These are phyloP conservation scores for Eulemur rufifrons DNA, from an alignment of 2,113 vertebrate species.

Conservation along the genomic window DNA sequence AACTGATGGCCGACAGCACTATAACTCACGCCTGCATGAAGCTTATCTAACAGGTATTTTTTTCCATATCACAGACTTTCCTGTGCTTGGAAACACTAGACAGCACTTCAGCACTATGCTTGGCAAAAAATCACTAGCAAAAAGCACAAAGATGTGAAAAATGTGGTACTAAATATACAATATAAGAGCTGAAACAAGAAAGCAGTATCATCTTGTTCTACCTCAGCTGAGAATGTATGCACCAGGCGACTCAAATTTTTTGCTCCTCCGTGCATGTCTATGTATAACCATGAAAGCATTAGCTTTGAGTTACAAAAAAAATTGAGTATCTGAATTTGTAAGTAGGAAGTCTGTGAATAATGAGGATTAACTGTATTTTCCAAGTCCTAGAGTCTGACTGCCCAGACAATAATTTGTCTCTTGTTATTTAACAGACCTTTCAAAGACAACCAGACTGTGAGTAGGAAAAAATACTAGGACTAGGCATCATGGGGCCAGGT, in stretches of 20 bases:
- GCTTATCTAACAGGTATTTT: background rate
- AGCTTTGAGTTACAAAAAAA: background rate
- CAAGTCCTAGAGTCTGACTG: background rate
- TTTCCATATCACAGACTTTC: background rate
- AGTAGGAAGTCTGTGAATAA: background rate
- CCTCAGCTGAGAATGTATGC: background rate
- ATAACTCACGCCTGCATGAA: background rate
- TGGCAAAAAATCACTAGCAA: background rate
- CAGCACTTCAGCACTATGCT: background rate
- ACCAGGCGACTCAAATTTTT: background rate
- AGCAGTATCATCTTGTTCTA: background rate
- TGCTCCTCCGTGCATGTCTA: background rate
- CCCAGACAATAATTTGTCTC: background rate
- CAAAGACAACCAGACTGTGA: background rate
- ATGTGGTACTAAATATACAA: background rate
- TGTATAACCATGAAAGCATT: background rate
- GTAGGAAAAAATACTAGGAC: background rate
- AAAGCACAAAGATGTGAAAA: background rate
- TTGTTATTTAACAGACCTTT: background rate
- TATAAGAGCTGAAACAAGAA: too few species aligned
- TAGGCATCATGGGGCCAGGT: background rate
- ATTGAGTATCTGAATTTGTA: background rate
- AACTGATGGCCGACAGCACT: background rate
- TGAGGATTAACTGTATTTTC: background rate
- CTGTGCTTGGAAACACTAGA: background rate